Evolutionary conservation across 2,797 vertebrate species (phyloP).

Genomic region (Euthynnus affinis): DNA sequence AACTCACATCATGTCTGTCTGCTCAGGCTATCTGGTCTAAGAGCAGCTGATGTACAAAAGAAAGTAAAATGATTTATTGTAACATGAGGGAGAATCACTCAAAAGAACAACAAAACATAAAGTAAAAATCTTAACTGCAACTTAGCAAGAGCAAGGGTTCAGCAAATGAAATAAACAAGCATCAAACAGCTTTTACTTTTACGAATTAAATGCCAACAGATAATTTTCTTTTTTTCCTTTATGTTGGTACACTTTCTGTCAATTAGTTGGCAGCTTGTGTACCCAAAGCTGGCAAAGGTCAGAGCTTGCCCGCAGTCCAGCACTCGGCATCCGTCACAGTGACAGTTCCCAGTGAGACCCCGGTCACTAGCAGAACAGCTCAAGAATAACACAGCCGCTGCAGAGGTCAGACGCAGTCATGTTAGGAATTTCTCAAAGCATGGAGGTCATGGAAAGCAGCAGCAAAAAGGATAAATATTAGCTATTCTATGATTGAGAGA

Average conservation of each 20-base stretch:
- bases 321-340: conserved; percentile 94
- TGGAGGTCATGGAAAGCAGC: conserved; percentile 91
- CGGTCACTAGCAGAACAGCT: conserved; percentile 88
- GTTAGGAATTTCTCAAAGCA: conserved; percentile 91
- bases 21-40: conserved; percentile 99
- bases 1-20: conserved; percentile 99
- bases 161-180: conserved; percentile 94
- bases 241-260: conserved; percentile 79
- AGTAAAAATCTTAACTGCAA: conserved; percentile 91
- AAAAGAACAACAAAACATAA: conserved; percentile 79
- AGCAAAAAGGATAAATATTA: conserved; percentile 87
- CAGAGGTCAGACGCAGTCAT: conserved; percentile 91
- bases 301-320: conserved; percentile 88
- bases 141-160: conserved; percentile 99
- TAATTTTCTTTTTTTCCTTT: conserved; percentile 56
- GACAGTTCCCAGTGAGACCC: conserved; percentile 91
- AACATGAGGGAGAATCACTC: conserved; percentile 94
- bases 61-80: conserved; percentile 99
- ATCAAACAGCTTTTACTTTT: conserved; percentile 88
- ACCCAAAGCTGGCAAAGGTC: conserved; percentile 90
- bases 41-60: conserved; percentile 99
- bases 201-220: conserved; percentile 62
- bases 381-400: conserved; percentile 88
- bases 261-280: conserved; percentile 81
- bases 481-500: conserved; percentile 67